phyloP scores from a whole-genome alignment of 2,888 invertebrate genomes.

The Girardia tigrina region DNA sequence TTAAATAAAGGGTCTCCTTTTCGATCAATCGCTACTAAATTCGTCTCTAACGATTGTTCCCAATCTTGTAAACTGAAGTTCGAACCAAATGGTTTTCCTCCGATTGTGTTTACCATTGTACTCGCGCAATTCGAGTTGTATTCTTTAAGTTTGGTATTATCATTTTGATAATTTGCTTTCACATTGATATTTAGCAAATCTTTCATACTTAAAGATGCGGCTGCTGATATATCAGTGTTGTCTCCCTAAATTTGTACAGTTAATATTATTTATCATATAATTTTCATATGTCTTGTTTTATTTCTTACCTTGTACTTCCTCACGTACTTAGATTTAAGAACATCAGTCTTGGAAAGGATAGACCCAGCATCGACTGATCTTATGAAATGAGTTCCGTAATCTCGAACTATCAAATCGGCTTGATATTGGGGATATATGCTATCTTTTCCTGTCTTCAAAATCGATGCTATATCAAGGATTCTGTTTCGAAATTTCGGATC shows the following conservation, averaged over 20 bases:
- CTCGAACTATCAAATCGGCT: constrained; percentile 41
- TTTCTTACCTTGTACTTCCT: constrained; percentile 32
- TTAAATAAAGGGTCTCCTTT: constrained; percentile 42
- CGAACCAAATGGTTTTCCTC: constrained; percentile 40
- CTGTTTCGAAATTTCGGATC: constrained; percentile 39
- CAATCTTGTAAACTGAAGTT: constrained; percentile 40
- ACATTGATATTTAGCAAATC: neutral
- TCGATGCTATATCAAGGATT: constrained; percentile 41
- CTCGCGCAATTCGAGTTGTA: neutral
- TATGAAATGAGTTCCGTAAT: constrained; percentile 43
- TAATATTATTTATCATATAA: neutral
- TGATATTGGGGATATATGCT: constrained; percentile 41
- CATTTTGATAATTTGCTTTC: neutral
- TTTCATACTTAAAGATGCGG: neutral
- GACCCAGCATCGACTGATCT: constrained; percentile 41
- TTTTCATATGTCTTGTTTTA: too few relatives aligned
- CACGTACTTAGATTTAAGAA: constrained; percentile 38
- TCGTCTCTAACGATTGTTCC: constrained; percentile 39
- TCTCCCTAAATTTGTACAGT: neutral
- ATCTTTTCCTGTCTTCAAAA: constrained; percentile 39
- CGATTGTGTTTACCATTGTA: constrained; percentile 31
- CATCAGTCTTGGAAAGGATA: constrained; percentile 39
- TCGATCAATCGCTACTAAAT: constrained; percentile 42
- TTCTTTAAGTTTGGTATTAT: neutral
- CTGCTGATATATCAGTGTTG: neutral